phyloP scores from a whole-genome alignment of 2,888 invertebrate genomes.

The Lapara coniferarum region DNA sequence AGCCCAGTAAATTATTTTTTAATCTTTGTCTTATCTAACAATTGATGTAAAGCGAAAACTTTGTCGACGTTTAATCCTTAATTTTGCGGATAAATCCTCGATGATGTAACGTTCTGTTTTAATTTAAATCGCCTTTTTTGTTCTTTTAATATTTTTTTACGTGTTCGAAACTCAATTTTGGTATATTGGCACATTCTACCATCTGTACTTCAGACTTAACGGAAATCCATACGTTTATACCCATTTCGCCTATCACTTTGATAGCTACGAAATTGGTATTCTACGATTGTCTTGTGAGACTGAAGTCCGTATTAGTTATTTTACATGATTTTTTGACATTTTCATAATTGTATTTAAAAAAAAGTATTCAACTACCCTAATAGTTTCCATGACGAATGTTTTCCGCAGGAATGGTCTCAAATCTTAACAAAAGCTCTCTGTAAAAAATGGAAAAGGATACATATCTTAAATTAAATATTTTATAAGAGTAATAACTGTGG shows the following conservation, averaged over 20 bases:
- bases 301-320: too few relatives aligned
- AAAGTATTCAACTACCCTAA: too few relatives aligned
- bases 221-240: too few relatives aligned
- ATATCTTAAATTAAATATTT: slow-evolving; percentile 10
- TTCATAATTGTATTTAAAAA: too few relatives aligned
- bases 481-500: slow-evolving; percentile 11
- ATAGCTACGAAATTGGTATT: too few relatives aligned
- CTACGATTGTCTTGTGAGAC: too few relatives aligned
- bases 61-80: slow-evolving; percentile 21
- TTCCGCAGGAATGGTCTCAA: neutral
- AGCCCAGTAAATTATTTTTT: slow-evolving; percentile 49
- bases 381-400: too few relatives aligned
- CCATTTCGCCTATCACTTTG: too few relatives aligned
- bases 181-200: too few relatives aligned
- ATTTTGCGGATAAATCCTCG: slow-evolving; percentile 24
- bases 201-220: too few relatives aligned
- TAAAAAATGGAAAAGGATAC: neutral
- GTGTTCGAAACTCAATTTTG: too few relatives aligned
- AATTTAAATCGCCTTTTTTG: neutral
- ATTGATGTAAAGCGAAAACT: slow-evolving; percentile 25
- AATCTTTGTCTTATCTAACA: slow-evolving; percentile 39
- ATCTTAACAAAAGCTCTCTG: neutral
- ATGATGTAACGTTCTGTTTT: slow-evolving; percentile 24
- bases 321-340: too few relatives aligned
- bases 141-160: neutral